Evolutionary conservation across 2,797 vertebrate species (phyloP).

Genomic region (Acomys russatus): DNA sequence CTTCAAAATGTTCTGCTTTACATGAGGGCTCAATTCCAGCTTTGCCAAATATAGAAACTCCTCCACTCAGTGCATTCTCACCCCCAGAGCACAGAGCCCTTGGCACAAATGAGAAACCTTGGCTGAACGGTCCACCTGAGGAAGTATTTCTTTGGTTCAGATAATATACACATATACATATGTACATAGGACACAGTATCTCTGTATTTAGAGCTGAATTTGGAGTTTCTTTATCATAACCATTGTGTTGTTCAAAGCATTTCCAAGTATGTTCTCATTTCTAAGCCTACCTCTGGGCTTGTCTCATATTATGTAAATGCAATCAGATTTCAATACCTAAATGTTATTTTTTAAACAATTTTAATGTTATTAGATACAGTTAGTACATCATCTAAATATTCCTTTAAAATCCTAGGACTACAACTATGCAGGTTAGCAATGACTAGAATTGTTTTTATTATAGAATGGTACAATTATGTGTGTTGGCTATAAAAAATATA

Average conservation of each 20-base stretch:
- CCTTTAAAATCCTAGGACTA: neutral
- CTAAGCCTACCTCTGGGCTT: neutral
- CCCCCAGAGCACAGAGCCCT: fast-evolving
- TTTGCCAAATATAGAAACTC: neutral
- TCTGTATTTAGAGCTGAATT: neutral
- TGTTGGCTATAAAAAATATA: slow-evolving; percentile 3
- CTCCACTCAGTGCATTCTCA: fast-evolving
- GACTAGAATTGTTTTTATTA: neutral
- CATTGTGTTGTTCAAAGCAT: neutral
- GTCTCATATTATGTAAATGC: neutral
- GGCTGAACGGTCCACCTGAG: neutral
- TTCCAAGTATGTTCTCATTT: neutral
- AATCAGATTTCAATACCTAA: neutral
- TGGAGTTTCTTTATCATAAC: neutral
- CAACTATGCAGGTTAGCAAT: neutral
- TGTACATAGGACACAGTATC: neutral
- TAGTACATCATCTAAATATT: neutral
- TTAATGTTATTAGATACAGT: neutral
- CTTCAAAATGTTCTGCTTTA: slow-evolving; percentile 28
- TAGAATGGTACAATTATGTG: neutral
- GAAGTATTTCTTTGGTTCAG: neutral
- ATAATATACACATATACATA: neutral
- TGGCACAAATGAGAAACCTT: neutral
- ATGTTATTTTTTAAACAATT: neutral
- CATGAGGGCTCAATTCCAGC: neutral